Evolutionary conservation across 2,797 vertebrate species (phyloP).

Genomic region (Sebastes diaconus): DNA sequence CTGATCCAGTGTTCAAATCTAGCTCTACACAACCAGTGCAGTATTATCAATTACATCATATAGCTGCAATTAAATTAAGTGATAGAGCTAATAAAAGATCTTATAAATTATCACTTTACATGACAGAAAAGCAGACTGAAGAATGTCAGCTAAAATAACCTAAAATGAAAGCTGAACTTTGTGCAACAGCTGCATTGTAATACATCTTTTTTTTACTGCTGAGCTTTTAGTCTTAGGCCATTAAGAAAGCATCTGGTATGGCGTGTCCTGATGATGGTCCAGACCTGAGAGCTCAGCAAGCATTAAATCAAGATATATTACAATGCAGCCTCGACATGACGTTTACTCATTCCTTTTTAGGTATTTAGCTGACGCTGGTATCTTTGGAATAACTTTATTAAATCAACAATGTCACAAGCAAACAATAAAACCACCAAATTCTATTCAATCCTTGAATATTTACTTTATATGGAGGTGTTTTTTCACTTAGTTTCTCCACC

Average conservation of each 20-base stretch:
- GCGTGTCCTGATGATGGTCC: conserved; percentile 26
- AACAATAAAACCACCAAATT: not conserved
- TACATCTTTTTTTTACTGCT: conserved; percentile 51
- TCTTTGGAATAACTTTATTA: conserved; percentile 7
- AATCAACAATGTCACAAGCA: not conserved
- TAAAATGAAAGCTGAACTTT: conserved; percentile 5
- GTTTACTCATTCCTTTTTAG: conserved; percentile 17
- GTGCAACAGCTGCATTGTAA: conserved; percentile 37
- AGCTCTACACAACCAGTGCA: not conserved
- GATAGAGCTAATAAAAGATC: not conserved
- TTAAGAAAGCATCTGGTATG: conserved; percentile 59
- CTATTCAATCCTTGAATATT: not conserved
- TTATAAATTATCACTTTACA: not conserved
- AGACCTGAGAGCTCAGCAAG: conserved; percentile 37
- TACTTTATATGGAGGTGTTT: not conserved
- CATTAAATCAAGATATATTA: conserved; percentile 59
- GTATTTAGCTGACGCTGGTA: not conserved
- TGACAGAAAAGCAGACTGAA: not conserved
- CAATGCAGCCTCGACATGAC: not conserved
- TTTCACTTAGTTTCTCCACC: conserved; percentile 2
- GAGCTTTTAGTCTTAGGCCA: conserved; percentile 54
- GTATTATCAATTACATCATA: not conserved
- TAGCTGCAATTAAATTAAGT: not conserved
- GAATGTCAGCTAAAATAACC: not conserved
- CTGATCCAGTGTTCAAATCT: not conserved